A percentile compares a stretch with the other conserved stretches of the same genome.
These are phyloP conservation scores for Ianthella basta DNA, from an alignment of 37 sponge, comb jelly and placozoan species.

Conservation along the genomic window DNA sequence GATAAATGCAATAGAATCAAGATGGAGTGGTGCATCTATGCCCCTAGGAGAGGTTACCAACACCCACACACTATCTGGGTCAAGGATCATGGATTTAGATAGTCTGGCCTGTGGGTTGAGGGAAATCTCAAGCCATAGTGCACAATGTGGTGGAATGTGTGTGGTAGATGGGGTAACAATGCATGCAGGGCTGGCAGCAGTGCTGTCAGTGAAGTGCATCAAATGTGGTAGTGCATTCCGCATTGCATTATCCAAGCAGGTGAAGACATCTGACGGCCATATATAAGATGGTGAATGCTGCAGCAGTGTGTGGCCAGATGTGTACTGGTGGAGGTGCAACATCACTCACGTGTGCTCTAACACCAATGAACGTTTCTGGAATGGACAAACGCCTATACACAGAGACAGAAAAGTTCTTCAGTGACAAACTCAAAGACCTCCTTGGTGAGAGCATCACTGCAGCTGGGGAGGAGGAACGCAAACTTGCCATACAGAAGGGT, in stretches of 20 bases:
- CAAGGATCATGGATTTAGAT: no score
- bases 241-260: not conserved
- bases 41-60: no score
- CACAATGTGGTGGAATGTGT: slow-evolving; percentile 11
- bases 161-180: not conserved
- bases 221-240: not conserved
- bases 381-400: slow-evolving; percentile 34
- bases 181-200: slow-evolving; percentile 1
- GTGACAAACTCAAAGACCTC: no score
- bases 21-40: no score
- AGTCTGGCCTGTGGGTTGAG: no score
- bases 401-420: slow-evolving; percentile 25
- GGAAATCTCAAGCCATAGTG: slow-evolving; percentile 21
- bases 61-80: no score
- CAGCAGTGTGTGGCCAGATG: slow-evolving; percentile 62
- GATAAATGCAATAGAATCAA: no score
- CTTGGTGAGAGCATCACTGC: no score
- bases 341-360: slow-evolving; percentile 22
- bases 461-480: no score
- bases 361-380: slow-evolving; percentile 34
- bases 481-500: no score
- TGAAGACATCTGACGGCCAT: not conserved
- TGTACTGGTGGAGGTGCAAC: slow-evolving; percentile 41
- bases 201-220: not conserved
- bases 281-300: slow-evolving; percentile 36